These are phyloP conservation scores for Caenorhabditis sp. DNA, from an alignment of 2,888 invertebrate species.

Conservation along the genomic window DNA sequence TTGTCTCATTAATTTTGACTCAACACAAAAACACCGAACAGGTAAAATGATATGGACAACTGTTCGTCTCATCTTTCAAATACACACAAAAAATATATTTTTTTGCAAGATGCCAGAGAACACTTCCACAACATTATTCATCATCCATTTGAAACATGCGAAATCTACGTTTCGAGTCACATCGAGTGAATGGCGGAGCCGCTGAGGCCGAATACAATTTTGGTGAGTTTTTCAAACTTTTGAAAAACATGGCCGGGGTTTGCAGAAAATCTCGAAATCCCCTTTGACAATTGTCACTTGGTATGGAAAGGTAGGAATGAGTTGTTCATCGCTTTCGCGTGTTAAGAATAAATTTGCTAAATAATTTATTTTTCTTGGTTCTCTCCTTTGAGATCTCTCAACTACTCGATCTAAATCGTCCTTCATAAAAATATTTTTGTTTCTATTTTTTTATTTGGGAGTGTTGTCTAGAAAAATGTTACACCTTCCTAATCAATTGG, in stretches of 20 bases:
- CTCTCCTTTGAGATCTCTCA: neutral
- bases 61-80: neutral
- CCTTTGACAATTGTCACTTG: slow-evolving; percentile 6
- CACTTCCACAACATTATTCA: neutral
- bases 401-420: slow-evolving; percentile 1
- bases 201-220: slow-evolving; percentile 39
- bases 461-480: slow-evolving; percentile 1
- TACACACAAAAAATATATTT: too few relatives aligned
- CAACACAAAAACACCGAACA: neutral
- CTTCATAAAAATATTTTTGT: slow-evolving; percentile 9
- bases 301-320: neutral
- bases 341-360: slow-evolving; percentile 1
- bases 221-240: slow-evolving; percentile 20
- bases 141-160: slow-evolving; percentile 11
- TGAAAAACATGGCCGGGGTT: slow-evolving; percentile 1
- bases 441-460: slow-evolving; percentile 18
- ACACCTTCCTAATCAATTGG: slow-evolving; percentile 20
- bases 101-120: too few relatives aligned
- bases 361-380: neutral
- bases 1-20: neutral
- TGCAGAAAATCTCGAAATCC: neutral
- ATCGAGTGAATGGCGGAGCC: slow-evolving; percentile 35
- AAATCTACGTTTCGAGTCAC: slow-evolving; percentile 42
- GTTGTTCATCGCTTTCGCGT: neutral
- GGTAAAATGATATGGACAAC: neutral